Percentiles rank a stretch among this genome's conserved stretches.
These are phyloP conservation scores for Elymnias hypermnestra DNA, from an alignment of 1,140 invertebrate species.

Conservation along the genomic window DNA sequence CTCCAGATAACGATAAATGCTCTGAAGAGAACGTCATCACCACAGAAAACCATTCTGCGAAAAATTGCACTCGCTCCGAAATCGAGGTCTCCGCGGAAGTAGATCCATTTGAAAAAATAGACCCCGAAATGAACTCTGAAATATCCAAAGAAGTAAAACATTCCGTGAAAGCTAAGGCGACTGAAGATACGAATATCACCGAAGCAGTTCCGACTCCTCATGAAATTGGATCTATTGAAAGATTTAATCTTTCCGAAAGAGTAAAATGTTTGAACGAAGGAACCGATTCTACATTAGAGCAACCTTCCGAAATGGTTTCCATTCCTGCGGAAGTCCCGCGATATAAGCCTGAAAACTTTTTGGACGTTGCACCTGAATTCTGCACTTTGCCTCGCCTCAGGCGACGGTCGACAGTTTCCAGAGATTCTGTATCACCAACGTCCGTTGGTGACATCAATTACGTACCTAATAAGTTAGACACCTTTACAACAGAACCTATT, in stretches of 20 bases:
- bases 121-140: not conserved
- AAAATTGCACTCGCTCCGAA: not conserved
- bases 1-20: too few species aligned
- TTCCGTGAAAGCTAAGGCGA: not conserved
- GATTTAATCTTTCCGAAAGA: too few species aligned
- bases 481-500: constrained; percentile 14
- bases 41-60: too few species aligned
- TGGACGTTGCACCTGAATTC: constrained; percentile 26
- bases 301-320: too few species aligned
- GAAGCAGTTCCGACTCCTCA: too few species aligned
- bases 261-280: not conserved
- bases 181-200: too few species aligned
- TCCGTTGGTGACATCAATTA: not conserved
- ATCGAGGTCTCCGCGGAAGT: not conserved
- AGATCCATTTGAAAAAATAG: too few species aligned
- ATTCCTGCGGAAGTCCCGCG: not conserved
- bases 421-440: constrained; percentile 15
- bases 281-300: not conserved
- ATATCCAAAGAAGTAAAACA: not conserved
- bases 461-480: not conserved
- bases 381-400: constrained; percentile 48
- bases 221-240: too few species aligned
- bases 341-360: constrained; percentile 3
- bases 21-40: too few species aligned
- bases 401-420: constrained; percentile 23